Evolutionary conservation across 2,888 invertebrate species (phyloP).

Genomic region (Drosophila differens): DNA sequence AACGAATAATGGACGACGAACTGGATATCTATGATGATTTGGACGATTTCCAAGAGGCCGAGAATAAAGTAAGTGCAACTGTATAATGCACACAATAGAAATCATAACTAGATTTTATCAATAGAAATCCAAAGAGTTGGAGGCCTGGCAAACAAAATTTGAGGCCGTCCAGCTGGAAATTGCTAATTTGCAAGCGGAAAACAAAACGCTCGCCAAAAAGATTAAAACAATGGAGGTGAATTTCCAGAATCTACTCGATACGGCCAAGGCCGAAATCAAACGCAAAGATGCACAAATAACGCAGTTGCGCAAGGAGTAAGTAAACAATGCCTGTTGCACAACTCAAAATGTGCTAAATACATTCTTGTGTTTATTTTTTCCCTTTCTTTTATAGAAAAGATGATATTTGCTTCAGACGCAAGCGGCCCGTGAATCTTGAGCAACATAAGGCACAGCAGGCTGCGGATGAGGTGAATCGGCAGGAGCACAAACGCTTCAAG

Average conservation of each 20-base stretch:
- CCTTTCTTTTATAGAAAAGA: slow-evolving; percentile 70
- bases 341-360: background rate
- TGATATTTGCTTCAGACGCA: slow-evolving; percentile 82
- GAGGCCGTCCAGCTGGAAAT: slow-evolving; percentile 62
- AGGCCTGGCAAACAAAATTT: slow-evolving; percentile 71
- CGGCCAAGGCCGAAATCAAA: slow-evolving; percentile 82
- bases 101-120: background rate
- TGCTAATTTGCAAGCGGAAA: slow-evolving; percentile 62
- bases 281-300: slow-evolving; percentile 80
- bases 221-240: slow-evolving; percentile 77
- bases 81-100: background rate
- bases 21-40: slow-evolving; percentile 83
- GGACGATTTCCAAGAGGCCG: slow-evolving; percentile 79
- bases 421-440: slow-evolving; percentile 19
- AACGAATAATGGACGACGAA: slow-evolving; percentile 50
- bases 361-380: background rate
- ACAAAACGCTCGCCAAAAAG: slow-evolving; percentile 71
- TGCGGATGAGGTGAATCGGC: background rate
- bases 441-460: background rate
- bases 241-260: slow-evolving; percentile 82
- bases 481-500: slow-evolving; percentile 22
- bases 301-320: slow-evolving; percentile 82
- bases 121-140: slow-evolving; percentile 80
- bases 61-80: slow-evolving; percentile 71
- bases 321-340: slow-evolving; percentile 7